A percentile compares a stretch with the other conserved stretches of the same genome.
Evolutionary conservation across 92 coral and sea anemone species (phyloP).

Genomic region (Muricea muricata): DNA sequence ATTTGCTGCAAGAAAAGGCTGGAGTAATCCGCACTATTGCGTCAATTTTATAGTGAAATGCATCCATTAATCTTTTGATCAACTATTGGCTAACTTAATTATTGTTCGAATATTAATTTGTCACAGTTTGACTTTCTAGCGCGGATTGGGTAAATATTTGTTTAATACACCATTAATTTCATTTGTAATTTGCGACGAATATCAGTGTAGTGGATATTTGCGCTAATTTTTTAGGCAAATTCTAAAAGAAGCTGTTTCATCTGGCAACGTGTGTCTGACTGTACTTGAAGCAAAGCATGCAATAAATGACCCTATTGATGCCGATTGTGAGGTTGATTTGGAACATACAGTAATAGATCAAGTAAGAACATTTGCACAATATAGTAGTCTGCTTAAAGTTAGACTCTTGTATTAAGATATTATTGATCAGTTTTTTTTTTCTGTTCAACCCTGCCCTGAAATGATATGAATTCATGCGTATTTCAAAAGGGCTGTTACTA

Average conservation of each 20-base stretch:
- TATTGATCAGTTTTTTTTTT: too few relatives aligned
- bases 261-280: background rate
- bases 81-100: too few relatives aligned
- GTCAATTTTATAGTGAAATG: background rate
- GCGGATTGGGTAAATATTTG: background rate
- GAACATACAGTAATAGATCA: background rate
- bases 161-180: background rate
- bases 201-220: background rate
- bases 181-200: background rate
- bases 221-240: background rate
- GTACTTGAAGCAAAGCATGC: background rate
- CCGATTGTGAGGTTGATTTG: background rate
- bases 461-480: too few relatives aligned
- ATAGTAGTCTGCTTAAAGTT: too few relatives aligned
- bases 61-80: too few relatives aligned
- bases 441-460: too few relatives aligned
- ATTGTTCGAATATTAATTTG: too few relatives aligned
- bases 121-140: too few relatives aligned
- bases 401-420: too few relatives aligned
- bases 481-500: too few relatives aligned
- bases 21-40: background rate
- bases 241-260: constrained; percentile 2
- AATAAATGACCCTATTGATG: background rate
- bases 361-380: background rate
- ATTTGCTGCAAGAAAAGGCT: background rate